Percentiles rank a stretch among this genome's conserved stretches.
Conservation (phyloP, 2,888 invertebrate genomes). For the Megalurothrips usitatus region DNA sequence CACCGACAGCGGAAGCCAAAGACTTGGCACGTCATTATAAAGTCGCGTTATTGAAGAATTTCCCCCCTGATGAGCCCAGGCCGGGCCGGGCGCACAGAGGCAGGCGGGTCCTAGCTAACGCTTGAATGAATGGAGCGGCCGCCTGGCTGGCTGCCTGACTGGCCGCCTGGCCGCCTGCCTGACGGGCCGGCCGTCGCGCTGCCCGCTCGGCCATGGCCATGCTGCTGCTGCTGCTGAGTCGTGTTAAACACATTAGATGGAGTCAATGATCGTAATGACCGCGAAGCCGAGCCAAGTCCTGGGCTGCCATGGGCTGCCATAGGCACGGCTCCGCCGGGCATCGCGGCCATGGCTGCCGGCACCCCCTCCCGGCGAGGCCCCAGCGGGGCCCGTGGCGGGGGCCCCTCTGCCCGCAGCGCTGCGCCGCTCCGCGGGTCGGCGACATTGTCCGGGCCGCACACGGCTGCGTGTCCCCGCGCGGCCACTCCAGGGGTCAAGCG, state of each 20-base stretch:
- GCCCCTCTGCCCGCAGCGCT: background rate
- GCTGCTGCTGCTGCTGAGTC: background rate
- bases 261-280: conserved; percentile 10
- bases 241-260: conserved; percentile 26
- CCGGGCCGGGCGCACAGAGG: background rate
- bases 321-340: background rate
- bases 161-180: too few relatives aligned
- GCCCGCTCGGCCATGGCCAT: too few relatives aligned
- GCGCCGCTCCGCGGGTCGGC: background rate
- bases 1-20: background rate
- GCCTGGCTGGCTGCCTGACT: too few relatives aligned
- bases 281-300: too few relatives aligned
- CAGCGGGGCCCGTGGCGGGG: too few relatives aligned
- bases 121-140: background rate
- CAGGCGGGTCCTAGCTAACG: background rate
- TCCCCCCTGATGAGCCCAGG: background rate
- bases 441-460: too few relatives aligned
- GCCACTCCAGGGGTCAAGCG: too few relatives aligned
- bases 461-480: too few relatives aligned
- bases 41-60: conserved; percentile 26
- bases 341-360: background rate
- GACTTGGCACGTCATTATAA: conserved; percentile 24
- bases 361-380: too few relatives aligned
- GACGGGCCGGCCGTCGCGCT: too few relatives aligned
- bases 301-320: too few relatives aligned